Percentiles rank a stretch among this genome's conserved stretches.
These are phyloP conservation scores for Halichoeres trimaculatus DNA, from an alignment of 2,113 vertebrate species.

Conservation along the genomic window DNA sequence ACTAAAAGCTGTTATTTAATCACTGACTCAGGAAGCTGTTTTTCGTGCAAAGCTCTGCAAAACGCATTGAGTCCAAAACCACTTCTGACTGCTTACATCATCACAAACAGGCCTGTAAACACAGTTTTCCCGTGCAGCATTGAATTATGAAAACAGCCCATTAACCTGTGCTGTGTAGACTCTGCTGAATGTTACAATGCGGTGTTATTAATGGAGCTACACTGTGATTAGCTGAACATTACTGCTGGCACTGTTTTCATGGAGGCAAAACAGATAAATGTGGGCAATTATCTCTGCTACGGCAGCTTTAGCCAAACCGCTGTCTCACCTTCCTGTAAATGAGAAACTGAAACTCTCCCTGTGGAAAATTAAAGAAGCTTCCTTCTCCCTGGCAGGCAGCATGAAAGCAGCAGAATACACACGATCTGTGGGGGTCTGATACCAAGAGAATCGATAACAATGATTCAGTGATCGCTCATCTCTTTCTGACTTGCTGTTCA, in stretches of 20 bases:
- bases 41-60: too few relatives aligned
- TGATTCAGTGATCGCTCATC: neutral
- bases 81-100: neutral
- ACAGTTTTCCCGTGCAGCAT: neutral
- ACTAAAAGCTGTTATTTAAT: too few relatives aligned
- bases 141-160: neutral
- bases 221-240: conserved; percentile 27
- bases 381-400: neutral
- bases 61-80: too few relatives aligned
- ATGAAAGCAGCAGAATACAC: neutral
- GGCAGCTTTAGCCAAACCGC: conserved; percentile 24
- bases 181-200: conserved; percentile 8
- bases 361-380: conserved; percentile 22
- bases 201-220: conserved; percentile 36
- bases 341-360: conserved; percentile 28
- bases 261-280: conserved; percentile 51
- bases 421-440: conserved; percentile 6
- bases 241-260: conserved; percentile 38
- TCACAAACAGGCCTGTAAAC: neutral
- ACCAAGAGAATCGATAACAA: conserved; percentile 14
- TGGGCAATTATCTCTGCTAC: conserved; percentile 47
- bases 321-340: conserved; percentile 31
- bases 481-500: neutral
- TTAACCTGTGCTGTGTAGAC: neutral
- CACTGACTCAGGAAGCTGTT: too few relatives aligned